These are phyloP conservation scores for Arbacia lixula DNA, from an alignment of 53 echinoderm and acorn worm species.

Conservation along the genomic window DNA sequence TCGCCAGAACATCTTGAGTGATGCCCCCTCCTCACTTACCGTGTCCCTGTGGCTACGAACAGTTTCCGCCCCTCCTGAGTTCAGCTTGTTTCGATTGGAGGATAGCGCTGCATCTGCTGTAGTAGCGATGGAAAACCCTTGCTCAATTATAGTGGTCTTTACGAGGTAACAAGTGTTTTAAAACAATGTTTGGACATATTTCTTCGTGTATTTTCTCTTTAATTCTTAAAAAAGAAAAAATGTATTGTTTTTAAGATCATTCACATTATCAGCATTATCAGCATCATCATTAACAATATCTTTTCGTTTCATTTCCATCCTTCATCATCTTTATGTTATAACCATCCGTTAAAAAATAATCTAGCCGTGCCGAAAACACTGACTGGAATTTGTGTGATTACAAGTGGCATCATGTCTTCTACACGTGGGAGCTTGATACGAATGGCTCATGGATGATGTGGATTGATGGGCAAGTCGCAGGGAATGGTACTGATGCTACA, in stretches of 20 bases:
- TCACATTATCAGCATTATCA: no score
- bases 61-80: not conserved
- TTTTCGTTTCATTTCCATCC: no score
- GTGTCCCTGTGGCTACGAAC: constrained; percentile 37
- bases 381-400: not conserved
- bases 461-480: not conserved
- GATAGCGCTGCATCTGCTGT: not conserved
- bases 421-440: not conserved
- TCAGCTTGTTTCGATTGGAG: constrained; percentile 4
- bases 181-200: no score
- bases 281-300: no score
- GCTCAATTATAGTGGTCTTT: not conserved
- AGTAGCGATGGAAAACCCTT: constrained; percentile 9
- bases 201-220: no score
- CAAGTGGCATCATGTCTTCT: constrained; percentile 23
- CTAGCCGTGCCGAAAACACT: not conserved
- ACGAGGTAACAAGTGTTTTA: no score
- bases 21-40: not conserved
- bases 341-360: no score
- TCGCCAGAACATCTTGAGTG: not conserved
- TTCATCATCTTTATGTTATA: no score
- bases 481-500: not conserved
- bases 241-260: no score
- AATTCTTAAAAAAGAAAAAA: no score
- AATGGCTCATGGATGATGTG: constrained; percentile 1